phyloP scores from a whole-genome alignment of 1,140 invertebrate genomes.

The Calosoma granatense region DNA sequence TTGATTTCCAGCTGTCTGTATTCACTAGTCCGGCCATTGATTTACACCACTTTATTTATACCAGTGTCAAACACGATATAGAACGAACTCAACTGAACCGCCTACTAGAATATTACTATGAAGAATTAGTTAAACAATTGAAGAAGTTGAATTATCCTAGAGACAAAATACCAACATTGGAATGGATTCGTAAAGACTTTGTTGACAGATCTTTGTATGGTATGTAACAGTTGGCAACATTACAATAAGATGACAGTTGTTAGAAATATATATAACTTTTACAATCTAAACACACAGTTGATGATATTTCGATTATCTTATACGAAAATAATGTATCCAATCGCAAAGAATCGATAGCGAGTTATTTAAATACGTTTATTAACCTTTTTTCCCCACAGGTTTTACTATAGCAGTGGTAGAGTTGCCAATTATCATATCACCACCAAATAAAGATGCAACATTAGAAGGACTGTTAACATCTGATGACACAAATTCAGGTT shows the following conservation, averaged over 20 bases:
- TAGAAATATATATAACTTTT: not conserved
- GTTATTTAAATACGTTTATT: not conserved
- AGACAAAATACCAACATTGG: not conserved
- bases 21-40: slow-evolving; percentile 35
- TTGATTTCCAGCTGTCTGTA: slow-evolving; percentile 37
- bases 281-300: not conserved
- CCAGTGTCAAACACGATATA: slow-evolving; percentile 28
- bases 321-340: not conserved
- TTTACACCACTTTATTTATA: slow-evolving; percentile 33
- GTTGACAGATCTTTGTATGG: not conserved
- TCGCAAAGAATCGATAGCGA: slow-evolving; percentile 12
- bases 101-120: not conserved
- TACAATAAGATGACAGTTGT: not conserved
- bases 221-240: not conserved
- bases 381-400: not conserved
- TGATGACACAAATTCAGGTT: not conserved
- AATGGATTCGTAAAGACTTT: not conserved
- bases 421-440: not conserved
- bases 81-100: not conserved
- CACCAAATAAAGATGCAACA: not conserved
- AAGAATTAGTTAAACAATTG: not conserved
- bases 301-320: too few species aligned
- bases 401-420: not conserved
- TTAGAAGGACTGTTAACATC: not conserved
- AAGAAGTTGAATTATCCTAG: not conserved